A percentile compares a stretch with the other conserved stretches of the same genome.
Evolutionary conservation across 2,797 vertebrate genomes (phyloP).

Genomic region (Arrhamphus sclerolepis): DNA sequence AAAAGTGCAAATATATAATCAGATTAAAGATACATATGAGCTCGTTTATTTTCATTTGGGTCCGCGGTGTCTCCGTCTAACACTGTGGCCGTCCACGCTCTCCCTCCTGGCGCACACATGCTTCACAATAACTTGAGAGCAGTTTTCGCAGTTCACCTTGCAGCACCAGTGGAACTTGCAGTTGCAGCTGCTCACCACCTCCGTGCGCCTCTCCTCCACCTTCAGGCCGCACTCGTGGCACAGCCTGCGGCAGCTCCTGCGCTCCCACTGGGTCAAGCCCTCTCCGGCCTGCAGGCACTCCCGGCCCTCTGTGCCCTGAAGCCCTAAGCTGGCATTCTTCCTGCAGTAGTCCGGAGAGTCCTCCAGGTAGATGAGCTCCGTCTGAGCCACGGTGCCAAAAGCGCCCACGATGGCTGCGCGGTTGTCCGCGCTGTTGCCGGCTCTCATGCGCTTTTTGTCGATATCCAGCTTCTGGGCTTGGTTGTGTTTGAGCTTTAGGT

Average conservation of each 20-base stretch:
- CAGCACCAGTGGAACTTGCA: slow-evolving; percentile 99
- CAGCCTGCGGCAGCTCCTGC: slow-evolving; percentile 88
- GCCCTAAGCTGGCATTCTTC: slow-evolving; percentile 86
- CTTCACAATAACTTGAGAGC: slow-evolving; percentile 84
- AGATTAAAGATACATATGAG: neutral
- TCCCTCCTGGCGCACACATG: slow-evolving; percentile 86
- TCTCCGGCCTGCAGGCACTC: slow-evolving; percentile 88
- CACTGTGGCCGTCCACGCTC: neutral
- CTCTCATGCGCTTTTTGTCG: slow-evolving; percentile 85
- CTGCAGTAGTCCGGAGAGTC: slow-evolving; percentile 95
- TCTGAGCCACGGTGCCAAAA: slow-evolving; percentile 81
- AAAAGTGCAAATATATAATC: slow-evolving; percentile 60
- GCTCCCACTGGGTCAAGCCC: slow-evolving; percentile 86
- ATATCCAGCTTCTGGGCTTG: slow-evolving; percentile 90
- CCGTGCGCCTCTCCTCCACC: slow-evolving; percentile 86
- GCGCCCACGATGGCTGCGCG: slow-evolving; percentile 82
- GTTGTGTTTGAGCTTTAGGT: slow-evolving; percentile 89
- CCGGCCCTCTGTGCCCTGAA: slow-evolving; percentile 91
- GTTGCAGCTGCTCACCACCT: slow-evolving; percentile 91
- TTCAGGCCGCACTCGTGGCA: slow-evolving; percentile 91
- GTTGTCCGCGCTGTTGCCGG: slow-evolving; percentile 91
- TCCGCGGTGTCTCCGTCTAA: slow-evolving; percentile 70
- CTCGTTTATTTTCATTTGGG: slow-evolving; percentile 53
- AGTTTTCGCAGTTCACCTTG: slow-evolving; percentile 91
- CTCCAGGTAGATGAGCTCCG: slow-evolving; percentile 92